Evolutionary conservation across 2,113 vertebrate species (phyloP).

Genomic region (Rhabdomys dilectus): DNA sequence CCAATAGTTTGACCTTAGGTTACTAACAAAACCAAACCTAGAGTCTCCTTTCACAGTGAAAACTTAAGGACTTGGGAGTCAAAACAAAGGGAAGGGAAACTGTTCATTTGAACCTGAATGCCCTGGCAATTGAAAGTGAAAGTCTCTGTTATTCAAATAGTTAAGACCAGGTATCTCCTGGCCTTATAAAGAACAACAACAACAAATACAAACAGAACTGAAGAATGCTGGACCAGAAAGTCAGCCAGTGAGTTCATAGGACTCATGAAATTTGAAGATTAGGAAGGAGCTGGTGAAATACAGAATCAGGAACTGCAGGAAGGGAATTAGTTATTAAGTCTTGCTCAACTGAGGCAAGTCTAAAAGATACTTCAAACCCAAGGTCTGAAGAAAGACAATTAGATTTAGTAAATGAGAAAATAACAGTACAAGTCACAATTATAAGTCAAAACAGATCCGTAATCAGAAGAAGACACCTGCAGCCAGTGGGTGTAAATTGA

Average conservation of each 20-base stretch:
- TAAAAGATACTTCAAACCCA: conserved; percentile 2
- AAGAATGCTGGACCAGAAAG: not conserved
- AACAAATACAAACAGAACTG: not conserved
- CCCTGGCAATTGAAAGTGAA: not conserved
- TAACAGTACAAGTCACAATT: not conserved
- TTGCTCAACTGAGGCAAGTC: not conserved
- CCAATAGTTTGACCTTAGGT: not conserved
- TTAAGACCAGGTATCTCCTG: not conserved
- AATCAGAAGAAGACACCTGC: not conserved
- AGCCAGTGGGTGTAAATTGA: not conserved
- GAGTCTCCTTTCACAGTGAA: not conserved
- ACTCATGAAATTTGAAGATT: not conserved
- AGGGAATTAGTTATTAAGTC: not conserved
- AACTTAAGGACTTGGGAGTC: not conserved
- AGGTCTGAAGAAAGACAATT: not conserved
- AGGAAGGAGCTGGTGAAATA: not conserved
- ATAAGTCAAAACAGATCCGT: not conserved
- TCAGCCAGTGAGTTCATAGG: not conserved
- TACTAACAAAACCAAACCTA: not conserved
- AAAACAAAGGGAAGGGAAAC: not conserved
- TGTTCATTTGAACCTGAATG: not conserved
- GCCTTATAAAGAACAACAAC: not conserved
- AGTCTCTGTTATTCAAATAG: not conserved
- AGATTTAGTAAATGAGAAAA: not conserved
- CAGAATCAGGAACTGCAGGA: not conserved